Evolutionary conservation across 2,113 vertebrate species (phyloP), one percentile per base, ranked within the genome.

Genomic region (Heterotilapia buettikoferi): DNA sequence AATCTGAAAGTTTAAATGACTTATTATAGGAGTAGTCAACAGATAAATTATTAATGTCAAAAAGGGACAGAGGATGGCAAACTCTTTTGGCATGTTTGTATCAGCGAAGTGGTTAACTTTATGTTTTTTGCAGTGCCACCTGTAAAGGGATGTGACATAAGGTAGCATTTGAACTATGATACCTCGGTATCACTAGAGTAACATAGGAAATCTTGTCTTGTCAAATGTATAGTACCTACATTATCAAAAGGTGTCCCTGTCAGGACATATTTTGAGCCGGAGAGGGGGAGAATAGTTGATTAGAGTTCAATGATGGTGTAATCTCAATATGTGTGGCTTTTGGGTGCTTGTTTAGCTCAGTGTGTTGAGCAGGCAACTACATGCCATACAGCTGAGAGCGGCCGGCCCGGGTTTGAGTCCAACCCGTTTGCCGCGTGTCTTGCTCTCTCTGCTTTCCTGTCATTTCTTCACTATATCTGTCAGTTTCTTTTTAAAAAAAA

Each of bases 41-140:
- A 6, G n/a, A 71, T 40, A 0, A 40, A 21, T 43, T 40, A 43
- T 40, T 14, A 0, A 71, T 43, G 63, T 14, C 5, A 43, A 5
- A 40, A 40, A 43, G 19, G 7, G 63, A 11, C 36, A 36, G 33
- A 36, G 31, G 33, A n/a, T 66, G 10, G 33, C 33, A 13, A 66
- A 38, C 6, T 38, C 10, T 11, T 63, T 66, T 66, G 33, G 2
- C 61, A 66, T 38, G 19, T 36, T 36, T 8, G 18, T 21, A 38
- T 21, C 31, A 66, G 14, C 0, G 8, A 61, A 0, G 0, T n/a
- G 61, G 12, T 21, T 38, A 66, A 38, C 19, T 7, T 66, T n/a
- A 2, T 59, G 9, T 36, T 40, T 24, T 43, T 71, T 43, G 12
- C 36, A 71, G 12, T 43, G 33, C 5, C 36, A 71, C 63, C 7